These are phyloP conservation scores for Athene noctua DNA, from an alignment of 2,113 vertebrate species.

Conservation along the genomic window DNA sequence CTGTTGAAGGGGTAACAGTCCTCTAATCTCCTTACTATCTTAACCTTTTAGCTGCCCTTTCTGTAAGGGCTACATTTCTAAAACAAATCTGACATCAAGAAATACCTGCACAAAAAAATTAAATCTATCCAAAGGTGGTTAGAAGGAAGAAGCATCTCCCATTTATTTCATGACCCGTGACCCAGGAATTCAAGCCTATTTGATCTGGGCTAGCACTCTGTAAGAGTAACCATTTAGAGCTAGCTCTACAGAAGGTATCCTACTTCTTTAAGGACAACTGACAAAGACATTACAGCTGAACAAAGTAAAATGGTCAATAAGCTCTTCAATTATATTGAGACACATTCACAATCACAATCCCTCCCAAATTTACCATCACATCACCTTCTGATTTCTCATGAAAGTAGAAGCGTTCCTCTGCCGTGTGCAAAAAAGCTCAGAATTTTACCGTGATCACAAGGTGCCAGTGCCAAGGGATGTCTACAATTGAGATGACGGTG, in stretches of 20 bases:
- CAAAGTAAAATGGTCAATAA: neutral
- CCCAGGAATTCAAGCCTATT: neutral
- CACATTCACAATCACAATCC: neutral
- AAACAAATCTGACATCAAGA: constrained; percentile 9
- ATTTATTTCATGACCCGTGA: neutral
- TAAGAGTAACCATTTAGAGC: neutral
- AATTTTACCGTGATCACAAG: neutral
- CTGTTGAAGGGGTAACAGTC: neutral
- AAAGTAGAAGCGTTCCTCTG: neutral
- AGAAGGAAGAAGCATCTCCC: neutral
- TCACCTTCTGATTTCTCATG: neutral
- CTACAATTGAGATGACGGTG: neutral
- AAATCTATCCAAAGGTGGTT: neutral
- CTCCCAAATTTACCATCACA: neutral
- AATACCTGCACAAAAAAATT: neutral
- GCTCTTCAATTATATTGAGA: neutral
- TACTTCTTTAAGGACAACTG: neutral
- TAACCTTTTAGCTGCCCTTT: constrained; percentile 48
- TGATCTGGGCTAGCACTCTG: neutral
- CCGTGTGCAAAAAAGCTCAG: neutral
- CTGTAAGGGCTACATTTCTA: neutral
- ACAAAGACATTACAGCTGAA: neutral
- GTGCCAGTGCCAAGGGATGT: neutral
- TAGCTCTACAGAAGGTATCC: neutral
- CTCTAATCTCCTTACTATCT: constrained; percentile 42